These are phyloP conservation scores for Timema podura DNA, from an alignment of 2,888 invertebrate genomes.

Conservation along the genomic window DNA sequence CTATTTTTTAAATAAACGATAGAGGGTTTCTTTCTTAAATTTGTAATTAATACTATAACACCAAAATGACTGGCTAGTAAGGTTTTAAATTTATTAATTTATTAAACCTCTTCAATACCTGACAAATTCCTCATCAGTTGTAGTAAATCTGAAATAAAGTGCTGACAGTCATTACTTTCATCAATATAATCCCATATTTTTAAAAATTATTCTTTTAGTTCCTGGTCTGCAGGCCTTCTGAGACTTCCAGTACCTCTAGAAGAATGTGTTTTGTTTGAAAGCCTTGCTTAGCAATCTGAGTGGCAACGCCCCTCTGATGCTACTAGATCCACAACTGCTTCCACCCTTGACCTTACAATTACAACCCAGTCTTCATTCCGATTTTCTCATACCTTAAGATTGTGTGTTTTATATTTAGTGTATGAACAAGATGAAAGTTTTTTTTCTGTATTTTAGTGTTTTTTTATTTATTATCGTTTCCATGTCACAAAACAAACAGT, in stretches of 20 bases:
- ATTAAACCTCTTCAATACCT: not conserved
- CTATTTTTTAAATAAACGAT: not conserved
- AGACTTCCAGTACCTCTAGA: not conserved
- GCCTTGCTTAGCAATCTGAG: not conserved
- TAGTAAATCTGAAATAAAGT: not conserved
- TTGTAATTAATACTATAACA: not conserved
- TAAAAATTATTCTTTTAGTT: not conserved
- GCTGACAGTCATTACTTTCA: not conserved
- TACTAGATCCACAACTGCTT: not conserved
- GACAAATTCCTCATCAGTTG: not conserved
- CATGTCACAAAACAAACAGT: not conserved
- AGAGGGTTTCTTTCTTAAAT: not conserved
- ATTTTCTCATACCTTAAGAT: not conserved
- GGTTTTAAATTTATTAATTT: not conserved
- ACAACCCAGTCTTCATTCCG: not conserved
- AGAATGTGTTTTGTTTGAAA: conserved; percentile 10
- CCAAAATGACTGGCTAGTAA: not conserved
- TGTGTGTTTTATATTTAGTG: conserved; percentile 2
- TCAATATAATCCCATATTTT: not conserved
- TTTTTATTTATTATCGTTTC: not conserved
- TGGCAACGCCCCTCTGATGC: not conserved
- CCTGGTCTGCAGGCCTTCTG: not conserved
- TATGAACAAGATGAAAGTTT: not conserved
- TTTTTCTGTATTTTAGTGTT: conserved; percentile 1
- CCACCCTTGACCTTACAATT: not conserved